These are phyloP conservation scores for Muntiacus muntjak DNA, from an alignment of 2,113 vertebrate species.

Conservation along the genomic window DNA sequence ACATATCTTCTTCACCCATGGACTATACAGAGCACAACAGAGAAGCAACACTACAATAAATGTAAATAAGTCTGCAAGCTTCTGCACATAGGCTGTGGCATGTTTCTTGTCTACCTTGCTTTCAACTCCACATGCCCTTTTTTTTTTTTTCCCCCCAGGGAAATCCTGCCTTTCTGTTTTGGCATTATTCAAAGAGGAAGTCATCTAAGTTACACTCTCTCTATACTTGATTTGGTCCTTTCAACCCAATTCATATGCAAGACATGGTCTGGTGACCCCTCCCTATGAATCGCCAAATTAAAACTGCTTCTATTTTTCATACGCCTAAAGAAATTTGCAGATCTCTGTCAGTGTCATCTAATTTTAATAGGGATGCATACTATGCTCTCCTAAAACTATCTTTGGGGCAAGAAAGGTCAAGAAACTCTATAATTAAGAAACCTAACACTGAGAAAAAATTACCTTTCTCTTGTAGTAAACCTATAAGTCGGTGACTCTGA, in stretches of 20 bases:
- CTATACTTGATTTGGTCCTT: neutral
- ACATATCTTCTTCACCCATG: neutral
- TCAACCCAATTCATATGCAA: neutral
- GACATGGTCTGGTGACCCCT: neutral
- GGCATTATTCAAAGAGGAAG: neutral
- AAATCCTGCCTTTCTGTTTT: neutral
- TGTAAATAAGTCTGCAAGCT: neutral
- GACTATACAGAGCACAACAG: rapidly evolving
- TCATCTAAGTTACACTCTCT: neutral
- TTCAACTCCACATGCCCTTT: neutral
- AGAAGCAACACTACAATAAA: no score
- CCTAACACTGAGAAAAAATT: neutral
- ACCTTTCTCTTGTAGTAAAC: neutral
- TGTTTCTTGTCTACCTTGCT: neutral
- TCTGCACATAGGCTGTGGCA: neutral
- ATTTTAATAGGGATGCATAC: neutral
- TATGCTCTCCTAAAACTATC: neutral
- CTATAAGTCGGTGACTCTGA: neutral
- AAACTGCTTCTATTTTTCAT: neutral
- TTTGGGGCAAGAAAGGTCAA: neutral
- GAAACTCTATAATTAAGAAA: neutral
- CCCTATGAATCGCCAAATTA: neutral
- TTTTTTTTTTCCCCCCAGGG: neutral
- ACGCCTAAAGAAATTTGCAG: neutral
- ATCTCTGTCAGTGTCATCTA: neutral